Evolutionary conservation across 2,113 vertebrate species (phyloP).

Genomic region (Heliornis fulica): DNA sequence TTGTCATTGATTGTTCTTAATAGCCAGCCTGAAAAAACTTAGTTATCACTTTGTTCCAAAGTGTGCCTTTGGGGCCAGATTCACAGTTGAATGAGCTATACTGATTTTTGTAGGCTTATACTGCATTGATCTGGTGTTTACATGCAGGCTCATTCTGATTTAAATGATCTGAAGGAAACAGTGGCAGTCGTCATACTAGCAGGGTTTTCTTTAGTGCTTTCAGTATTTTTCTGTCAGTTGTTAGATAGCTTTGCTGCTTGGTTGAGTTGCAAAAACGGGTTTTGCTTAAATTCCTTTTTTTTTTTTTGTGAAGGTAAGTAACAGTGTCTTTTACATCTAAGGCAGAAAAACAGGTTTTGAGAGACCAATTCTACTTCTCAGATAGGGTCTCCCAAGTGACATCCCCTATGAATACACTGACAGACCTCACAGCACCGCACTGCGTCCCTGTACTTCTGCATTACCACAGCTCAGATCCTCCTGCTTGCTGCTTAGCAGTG

Average conservation of each 20-base stretch:
- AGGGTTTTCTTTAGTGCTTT: neutral
- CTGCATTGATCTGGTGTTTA: conserved; percentile 12
- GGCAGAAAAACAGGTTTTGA: neutral
- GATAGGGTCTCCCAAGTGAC: neutral
- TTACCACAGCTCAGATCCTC: neutral
- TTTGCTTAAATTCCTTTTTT: neutral
- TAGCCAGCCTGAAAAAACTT: neutral
- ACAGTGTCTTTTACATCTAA: neutral
- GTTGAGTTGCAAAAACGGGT: neutral
- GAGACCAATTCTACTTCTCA: neutral
- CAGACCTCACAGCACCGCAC: neutral
- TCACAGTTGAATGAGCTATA: neutral
- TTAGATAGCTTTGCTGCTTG: neutral
- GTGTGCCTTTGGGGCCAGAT: neutral
- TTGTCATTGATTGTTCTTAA: conserved; percentile 13
- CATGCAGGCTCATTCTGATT: conserved; percentile 16
- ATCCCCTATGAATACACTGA: neutral
- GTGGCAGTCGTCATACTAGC: neutral
- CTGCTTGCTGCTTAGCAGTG: neutral
- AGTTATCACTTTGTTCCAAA: neutral
- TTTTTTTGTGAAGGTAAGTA: neutral
- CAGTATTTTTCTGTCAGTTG: conserved; percentile 1
- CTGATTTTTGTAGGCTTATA: neutral
- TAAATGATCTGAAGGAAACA: conserved; percentile 18
- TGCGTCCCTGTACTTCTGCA: neutral